Evolutionary conservation across 2,113 vertebrate species (phyloP).

Genomic region (Cinclus cinclus): DNA sequence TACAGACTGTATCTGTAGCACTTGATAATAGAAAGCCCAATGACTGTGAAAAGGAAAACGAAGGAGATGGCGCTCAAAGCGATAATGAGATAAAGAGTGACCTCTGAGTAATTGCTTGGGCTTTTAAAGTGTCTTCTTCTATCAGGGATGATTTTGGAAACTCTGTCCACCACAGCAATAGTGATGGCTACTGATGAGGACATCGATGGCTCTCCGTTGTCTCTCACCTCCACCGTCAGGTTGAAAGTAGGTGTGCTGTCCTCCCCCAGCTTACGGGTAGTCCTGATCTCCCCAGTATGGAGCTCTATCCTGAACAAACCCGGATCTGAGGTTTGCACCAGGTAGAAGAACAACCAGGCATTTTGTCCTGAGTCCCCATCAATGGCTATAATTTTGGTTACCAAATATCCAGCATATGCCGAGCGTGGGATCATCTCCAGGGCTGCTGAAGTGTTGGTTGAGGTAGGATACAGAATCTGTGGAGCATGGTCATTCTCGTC

Average conservation of each 20-base stretch:
- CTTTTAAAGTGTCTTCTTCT: conserved; percentile 83
- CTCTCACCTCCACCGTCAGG: conserved; percentile 84
- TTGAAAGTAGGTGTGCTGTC: conserved; percentile 84
- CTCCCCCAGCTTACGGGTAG: conserved; percentile 88
- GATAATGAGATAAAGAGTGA: conserved; percentile 95
- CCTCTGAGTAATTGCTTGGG: conserved; percentile 84
- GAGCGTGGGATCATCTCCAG: conserved; percentile 87
- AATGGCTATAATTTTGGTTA: conserved; percentile 90
- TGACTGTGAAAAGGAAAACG: conserved; percentile 90
- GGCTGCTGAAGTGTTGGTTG: conserved; percentile 82
- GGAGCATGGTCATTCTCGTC: conserved; percentile 92
- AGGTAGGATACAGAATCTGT: conserved; percentile 86
- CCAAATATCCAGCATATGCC: conserved; percentile 84
- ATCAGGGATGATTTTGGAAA: conserved; percentile 86
- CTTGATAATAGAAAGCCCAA: conserved; percentile 88
- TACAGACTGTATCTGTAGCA: conserved; percentile 89
- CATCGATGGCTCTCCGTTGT: conserved; percentile 86
- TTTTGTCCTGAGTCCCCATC: conserved; percentile 93
- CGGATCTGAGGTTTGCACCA: conserved; percentile 83
- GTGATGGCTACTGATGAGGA: conserved; percentile 86
- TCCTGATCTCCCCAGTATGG: conserved; percentile 92
- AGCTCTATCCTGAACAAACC: conserved; percentile 92
- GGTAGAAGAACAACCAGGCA: conserved; percentile 87
- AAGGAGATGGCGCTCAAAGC: conserved; percentile 91
- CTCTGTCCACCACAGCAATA: conserved; percentile 87